phyloP scores from a whole-genome alignment of 2,888 invertebrate species.

The Mellilla xanthometata region DNA sequence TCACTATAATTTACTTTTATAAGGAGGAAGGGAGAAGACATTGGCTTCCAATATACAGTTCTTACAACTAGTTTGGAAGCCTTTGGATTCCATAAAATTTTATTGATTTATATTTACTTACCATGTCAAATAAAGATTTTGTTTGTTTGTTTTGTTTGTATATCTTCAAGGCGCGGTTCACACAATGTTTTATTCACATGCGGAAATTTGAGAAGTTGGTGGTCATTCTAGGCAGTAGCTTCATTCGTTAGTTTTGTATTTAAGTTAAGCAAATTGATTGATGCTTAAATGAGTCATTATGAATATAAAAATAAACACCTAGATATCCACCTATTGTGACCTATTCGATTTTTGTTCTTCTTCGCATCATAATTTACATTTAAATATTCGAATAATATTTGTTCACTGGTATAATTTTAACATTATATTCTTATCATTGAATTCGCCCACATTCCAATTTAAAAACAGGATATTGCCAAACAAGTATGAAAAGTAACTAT shows the following conservation, averaged over 20 bases:
- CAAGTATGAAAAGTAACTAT: too few relatives aligned
- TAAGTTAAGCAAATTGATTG: not conserved
- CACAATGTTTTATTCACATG: slow-evolving; percentile 5
- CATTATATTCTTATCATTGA: not conserved
- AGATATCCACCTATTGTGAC: not conserved
- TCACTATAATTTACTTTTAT: too few relatives aligned
- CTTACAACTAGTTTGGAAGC: too few relatives aligned
- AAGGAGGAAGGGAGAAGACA: too few relatives aligned
- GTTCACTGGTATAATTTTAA: not conserved
- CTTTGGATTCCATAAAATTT: too few relatives aligned
- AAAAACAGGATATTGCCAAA: not conserved
- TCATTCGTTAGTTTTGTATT: not conserved
- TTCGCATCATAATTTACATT: not conserved
- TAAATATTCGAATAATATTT: not conserved
- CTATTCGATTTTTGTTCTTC: not conserved
- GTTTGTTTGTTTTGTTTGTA: too few relatives aligned
- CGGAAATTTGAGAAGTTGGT: slow-evolving; percentile 8
- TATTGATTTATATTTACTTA: too few relatives aligned
- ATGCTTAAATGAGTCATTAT: slow-evolving; percentile 1
- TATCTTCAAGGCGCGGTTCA: too few relatives aligned
- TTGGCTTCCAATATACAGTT: too few relatives aligned
- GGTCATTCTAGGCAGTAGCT: slow-evolving; percentile 8
- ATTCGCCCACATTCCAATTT: not conserved
- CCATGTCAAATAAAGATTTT: too few relatives aligned
- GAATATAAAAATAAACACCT: not conserved